Percentiles rank a stretch among this genome's conserved stretches.
phyloP scores from a whole-genome alignment of 2,888 invertebrate genomes.

The Limnephilus auricula region DNA sequence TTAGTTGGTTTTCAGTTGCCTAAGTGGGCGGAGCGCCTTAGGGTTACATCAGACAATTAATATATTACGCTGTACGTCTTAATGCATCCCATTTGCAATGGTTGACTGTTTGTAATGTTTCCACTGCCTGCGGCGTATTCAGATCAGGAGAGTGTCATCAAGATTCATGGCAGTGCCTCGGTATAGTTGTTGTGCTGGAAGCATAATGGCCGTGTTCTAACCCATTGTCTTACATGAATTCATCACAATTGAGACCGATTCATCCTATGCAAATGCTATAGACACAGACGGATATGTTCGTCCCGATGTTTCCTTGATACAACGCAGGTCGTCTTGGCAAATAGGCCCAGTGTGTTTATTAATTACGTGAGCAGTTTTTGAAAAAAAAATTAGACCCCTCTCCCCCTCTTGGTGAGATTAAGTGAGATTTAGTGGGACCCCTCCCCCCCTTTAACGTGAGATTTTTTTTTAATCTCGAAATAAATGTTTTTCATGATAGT shows the following conservation, averaged over 20 bases:
- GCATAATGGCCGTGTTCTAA: slow-evolving; percentile 57
- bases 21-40: no score
- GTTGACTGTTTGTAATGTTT: neutral
- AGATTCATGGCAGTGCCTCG: slow-evolving; percentile 48
- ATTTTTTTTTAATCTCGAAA: no score
- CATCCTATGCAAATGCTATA: slow-evolving; percentile 59
- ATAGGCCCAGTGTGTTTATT: neutral
- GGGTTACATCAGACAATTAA: neutral
- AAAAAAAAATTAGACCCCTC: no score
- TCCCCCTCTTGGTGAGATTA: no score
- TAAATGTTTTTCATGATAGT: no score
- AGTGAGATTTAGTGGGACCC: no score
- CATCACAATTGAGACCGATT: slow-evolving; percentile 55
- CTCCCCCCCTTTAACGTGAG: no score
- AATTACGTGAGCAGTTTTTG: no score
- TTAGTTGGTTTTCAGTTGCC: no score
- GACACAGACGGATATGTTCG: slow-evolving; percentile 50
- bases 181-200: slow-evolving; percentile 24
- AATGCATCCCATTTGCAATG: neutral
- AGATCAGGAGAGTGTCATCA: slow-evolving; percentile 1
- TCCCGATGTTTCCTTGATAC: slow-evolving; percentile 21
- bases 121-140: neutral
- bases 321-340: neutral
- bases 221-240: slow-evolving; percentile 61
- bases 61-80: neutral